Conservation (phyloP, 2,797 vertebrate species). For the Hyperoplus lanceolatus region DNA sequence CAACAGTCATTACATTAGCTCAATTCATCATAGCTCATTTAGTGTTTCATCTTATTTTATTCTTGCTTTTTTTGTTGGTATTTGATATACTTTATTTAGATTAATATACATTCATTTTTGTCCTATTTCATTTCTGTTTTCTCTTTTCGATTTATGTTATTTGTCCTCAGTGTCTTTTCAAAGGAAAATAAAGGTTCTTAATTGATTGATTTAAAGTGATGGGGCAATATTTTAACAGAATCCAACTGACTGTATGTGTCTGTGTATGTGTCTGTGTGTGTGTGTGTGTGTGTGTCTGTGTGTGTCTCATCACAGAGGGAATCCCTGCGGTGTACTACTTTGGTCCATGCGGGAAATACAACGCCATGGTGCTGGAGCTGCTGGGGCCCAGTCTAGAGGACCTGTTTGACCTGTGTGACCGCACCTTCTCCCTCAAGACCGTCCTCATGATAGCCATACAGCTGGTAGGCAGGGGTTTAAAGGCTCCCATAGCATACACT, state of each 20-base stretch:
- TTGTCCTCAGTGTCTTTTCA: no score
- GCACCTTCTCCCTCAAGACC: conserved; percentile 98
- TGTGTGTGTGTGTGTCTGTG: conserved; percentile 22
- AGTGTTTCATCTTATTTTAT: no score
- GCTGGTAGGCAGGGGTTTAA: conserved; percentile 87
- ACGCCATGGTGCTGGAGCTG: conserved; percentile 98
- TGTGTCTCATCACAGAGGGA: conserved; percentile 89
- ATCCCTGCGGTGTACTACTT: conserved; percentile 99
- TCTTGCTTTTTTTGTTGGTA: no score
- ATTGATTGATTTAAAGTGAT: no score
- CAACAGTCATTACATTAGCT: no score
- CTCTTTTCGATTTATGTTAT: no score
- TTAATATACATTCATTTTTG: no score
- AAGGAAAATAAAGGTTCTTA: no score
- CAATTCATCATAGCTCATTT: no score
- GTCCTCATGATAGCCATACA: conserved; percentile 99
- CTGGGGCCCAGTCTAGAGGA: conserved; percentile 98
- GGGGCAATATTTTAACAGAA: not conserved
- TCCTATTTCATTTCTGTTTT: no score
- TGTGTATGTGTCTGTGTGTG: conserved; percentile 45
- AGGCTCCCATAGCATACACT: no score
- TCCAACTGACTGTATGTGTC: not conserved
- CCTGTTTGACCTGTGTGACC: conserved; percentile 97
- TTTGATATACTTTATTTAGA: no score
- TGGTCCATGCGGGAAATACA: conserved; percentile 98